Evolutionary conservation across 2,797 vertebrate genomes (phyloP).

Genomic region (Coregonus sp.): DNA sequence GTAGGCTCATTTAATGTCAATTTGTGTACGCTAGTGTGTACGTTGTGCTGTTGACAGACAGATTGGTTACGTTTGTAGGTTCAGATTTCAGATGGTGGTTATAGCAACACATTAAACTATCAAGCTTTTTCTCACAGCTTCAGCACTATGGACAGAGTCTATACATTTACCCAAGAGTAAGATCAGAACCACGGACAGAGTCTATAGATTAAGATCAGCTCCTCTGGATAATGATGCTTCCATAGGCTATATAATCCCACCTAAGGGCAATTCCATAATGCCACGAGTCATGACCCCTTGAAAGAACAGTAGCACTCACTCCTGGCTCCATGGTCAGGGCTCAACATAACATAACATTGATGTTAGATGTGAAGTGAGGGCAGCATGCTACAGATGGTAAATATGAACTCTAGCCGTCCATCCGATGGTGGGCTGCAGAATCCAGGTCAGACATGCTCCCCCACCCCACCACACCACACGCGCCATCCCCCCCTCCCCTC

Average conservation of each 20-base stretch:
- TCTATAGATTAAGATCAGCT: slow-evolving; percentile 22
- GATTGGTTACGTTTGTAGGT: slow-evolving; percentile 8
- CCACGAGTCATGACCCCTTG: slow-evolving; percentile 23
- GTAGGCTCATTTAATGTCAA: background rate
- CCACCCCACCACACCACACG: background rate
- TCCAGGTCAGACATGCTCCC: slow-evolving; percentile 73
- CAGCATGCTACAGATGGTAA: slow-evolving; percentile 72
- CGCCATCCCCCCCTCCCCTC: background rate
- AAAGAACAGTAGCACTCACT: slow-evolving; percentile 35
- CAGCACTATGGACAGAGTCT: slow-evolving; percentile 45
- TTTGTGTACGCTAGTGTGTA: background rate
- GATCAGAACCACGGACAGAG: slow-evolving; percentile 37
- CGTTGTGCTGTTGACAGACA: background rate
- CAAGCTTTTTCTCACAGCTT: slow-evolving; percentile 5
- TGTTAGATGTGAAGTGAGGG: slow-evolving; percentile 40
- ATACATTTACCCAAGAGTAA: slow-evolving; percentile 7
- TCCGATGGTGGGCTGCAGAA: slow-evolving; percentile 71
- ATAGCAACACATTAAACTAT: slow-evolving; percentile 35
- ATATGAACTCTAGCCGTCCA: slow-evolving; percentile 70
- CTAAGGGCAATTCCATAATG: slow-evolving; percentile 34
- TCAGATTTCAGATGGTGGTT: slow-evolving; percentile 29
- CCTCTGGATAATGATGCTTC: slow-evolving; percentile 26
- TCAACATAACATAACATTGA: slow-evolving; percentile 45
- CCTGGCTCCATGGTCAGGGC: background rate
- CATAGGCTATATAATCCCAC: slow-evolving; percentile 21